Evolutionary conservation across 2,888 invertebrate species (phyloP), one percentile per base, ranked within the genome.

Genomic region (Reticulitermes lucifugus): DNA sequence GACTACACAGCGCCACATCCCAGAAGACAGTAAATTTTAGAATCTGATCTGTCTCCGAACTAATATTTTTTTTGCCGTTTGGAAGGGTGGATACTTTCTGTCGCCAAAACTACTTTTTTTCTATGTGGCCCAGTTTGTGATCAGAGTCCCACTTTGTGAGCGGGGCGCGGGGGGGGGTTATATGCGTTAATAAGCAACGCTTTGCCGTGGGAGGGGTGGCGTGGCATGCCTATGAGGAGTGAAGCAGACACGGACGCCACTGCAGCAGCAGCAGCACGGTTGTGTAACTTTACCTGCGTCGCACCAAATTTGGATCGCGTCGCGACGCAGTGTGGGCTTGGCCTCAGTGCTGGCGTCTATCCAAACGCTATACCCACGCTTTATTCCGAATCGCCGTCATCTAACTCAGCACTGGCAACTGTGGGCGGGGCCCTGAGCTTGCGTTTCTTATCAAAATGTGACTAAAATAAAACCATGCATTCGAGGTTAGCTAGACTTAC

Each of bases 241-340:
- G 55, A 55, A 55, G 55, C 14, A 55, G 14, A 55, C 51, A 12
- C 1, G 60, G 21, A 60, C 60, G 6, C n/a, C 60, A n/a, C 6
- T 22, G 18, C 25, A 71, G 1, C 22, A 22, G 35, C 21, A 25
- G 46, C 46, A 46, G 46, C 46, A 12, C 46, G 84, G 41, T 65
- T 82, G 59, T 85, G 87, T 88, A 89, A 88, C 88, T 86, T 88
- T 88, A 88, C 88, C 88, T 84, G 86, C 87, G 85, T 70, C 80
- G 85, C 83, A 90, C 92, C 92, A 92, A 92, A 91, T 92, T 91
- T 91, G 90, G 91, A 91, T 92, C 92, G 90, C 87, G 92, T 89
- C 89, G 89, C 89, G 91, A 91, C 90, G 88, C 51, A 89, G 88
- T 90, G 91, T 89, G 90, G 89, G 89, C 81, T 70, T 25, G 81